These are phyloP conservation scores for Cirrhinus mrigala DNA, from an alignment of 2,797 vertebrate genomes.

Conservation along the genomic window DNA sequence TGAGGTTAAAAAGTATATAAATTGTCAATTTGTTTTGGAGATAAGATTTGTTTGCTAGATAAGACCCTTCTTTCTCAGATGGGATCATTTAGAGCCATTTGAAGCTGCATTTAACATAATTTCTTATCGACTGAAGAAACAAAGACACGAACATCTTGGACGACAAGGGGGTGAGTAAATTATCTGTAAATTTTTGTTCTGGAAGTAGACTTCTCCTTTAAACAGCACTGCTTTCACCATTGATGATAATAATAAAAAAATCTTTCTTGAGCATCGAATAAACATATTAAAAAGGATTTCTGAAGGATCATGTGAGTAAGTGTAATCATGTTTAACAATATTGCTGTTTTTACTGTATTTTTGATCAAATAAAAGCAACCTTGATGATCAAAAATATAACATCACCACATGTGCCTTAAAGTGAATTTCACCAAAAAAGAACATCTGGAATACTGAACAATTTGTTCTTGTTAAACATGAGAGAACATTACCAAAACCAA, in stretches of 20 bases:
- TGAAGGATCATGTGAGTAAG: neutral
- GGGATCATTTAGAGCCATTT: too few species aligned
- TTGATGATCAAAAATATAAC: neutral
- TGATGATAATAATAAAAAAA: neutral
- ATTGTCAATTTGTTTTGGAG: too few species aligned
- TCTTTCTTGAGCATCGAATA: neutral
- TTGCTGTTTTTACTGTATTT: neutral
- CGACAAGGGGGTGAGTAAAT: too few species aligned
- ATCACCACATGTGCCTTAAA: neutral
- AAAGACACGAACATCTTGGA: too few species aligned
- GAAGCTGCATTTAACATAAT: too few species aligned
- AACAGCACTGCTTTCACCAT: too few species aligned
- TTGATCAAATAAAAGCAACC: neutral
- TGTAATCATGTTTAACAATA: neutral
- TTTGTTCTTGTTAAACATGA: neutral
- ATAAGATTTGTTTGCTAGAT: too few species aligned
- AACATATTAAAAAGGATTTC: neutral
- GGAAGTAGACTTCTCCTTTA: too few species aligned
- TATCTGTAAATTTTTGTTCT: too few species aligned
- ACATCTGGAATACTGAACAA: neutral
- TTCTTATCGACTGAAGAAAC: too few species aligned
- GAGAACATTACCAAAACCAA: neutral
- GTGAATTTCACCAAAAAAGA: neutral
- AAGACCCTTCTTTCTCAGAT: too few species aligned
- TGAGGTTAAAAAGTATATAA: too few species aligned